Conservation (phyloP, 2,797 vertebrate genomes). For the Sternarchorhynchus goeldii region DNA sequence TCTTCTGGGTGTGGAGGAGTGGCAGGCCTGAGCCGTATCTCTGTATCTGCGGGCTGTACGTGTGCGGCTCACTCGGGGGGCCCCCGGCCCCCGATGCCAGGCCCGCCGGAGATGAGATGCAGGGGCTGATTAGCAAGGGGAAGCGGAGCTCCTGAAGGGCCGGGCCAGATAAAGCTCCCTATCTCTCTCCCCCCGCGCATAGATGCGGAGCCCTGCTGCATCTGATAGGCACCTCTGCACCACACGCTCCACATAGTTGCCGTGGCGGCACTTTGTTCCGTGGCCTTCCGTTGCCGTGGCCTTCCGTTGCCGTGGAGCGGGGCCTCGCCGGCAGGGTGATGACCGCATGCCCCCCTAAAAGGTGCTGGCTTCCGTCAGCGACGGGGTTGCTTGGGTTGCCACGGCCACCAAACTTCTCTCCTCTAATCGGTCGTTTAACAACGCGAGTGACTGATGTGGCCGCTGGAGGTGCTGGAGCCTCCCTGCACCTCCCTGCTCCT, state of each 20-base stretch:
- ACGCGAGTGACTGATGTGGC: conserved; percentile 67
- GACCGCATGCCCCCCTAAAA: no score
- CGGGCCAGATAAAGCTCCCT: conserved; percentile 26
- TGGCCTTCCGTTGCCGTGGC: no score
- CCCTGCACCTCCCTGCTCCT: background rate
- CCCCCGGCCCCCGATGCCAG: no score
- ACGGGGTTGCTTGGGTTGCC: conserved; percentile 11
- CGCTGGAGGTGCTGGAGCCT: conserved; percentile 64
- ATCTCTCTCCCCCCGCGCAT: conserved; percentile 31
- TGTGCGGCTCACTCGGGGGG: conserved; percentile 13
- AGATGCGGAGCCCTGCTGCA: no score
- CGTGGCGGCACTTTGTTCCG: conserved; percentile 5
- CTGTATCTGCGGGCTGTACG: conserved; percentile 57
- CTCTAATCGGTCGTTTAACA: conserved; percentile 70
- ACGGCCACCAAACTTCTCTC: conserved; percentile 66
- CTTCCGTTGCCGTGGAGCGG: no score
- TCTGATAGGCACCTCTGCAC: no score
- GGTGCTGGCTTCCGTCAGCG: no score
- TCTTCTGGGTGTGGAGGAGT: conserved; percentile 15
- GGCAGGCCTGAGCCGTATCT: background rate
- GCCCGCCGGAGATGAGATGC: conserved; percentile 49
- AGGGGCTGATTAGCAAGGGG: conserved; percentile 50
- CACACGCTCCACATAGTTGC: background rate
- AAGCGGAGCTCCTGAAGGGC: conserved; percentile 27
- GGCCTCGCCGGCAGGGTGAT: no score